Conservation (phyloP, 2,888 invertebrate genomes). For the Luperina testacea region DNA sequence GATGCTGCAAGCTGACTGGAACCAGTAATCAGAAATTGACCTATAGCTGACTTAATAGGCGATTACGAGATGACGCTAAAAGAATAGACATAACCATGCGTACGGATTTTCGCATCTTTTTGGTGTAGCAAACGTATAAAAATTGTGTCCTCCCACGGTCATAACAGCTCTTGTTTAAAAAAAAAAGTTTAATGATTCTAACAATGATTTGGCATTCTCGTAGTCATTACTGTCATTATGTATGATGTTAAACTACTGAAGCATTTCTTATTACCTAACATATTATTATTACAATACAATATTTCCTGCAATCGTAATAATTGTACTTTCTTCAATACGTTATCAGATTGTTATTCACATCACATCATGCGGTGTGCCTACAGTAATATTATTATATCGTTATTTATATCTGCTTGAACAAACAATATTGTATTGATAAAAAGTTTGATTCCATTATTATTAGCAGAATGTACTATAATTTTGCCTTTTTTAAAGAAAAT, state of each 20-base stretch:
- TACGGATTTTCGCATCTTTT: too few relatives aligned
- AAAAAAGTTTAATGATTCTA: background rate
- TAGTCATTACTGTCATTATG: background rate
- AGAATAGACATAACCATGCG: too few relatives aligned
- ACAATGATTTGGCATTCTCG: background rate
- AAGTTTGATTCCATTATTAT: background rate
- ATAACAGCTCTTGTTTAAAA: background rate
- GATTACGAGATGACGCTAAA: too few relatives aligned
- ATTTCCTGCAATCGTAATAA: slow-evolving; percentile 14
- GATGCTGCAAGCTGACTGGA: too few relatives aligned
- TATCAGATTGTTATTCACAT: slow-evolving; percentile 27
- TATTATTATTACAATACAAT: background rate
- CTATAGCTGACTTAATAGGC: background rate
- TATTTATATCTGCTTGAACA: slow-evolving; percentile 18
- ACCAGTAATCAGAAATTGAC: too few relatives aligned
- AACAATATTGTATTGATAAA: slow-evolving; percentile 15
- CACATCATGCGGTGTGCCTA: background rate
- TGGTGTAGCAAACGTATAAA: background rate
- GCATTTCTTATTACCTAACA: background rate
- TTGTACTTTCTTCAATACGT: background rate
- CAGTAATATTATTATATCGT: background rate
- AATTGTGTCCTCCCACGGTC: background rate
- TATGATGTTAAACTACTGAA: background rate
- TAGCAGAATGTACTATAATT: background rate
- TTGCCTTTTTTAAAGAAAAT: background rate